Conservation (phyloP, 2,113 vertebrate species). For the Dicrurus megarhynchus region DNA sequence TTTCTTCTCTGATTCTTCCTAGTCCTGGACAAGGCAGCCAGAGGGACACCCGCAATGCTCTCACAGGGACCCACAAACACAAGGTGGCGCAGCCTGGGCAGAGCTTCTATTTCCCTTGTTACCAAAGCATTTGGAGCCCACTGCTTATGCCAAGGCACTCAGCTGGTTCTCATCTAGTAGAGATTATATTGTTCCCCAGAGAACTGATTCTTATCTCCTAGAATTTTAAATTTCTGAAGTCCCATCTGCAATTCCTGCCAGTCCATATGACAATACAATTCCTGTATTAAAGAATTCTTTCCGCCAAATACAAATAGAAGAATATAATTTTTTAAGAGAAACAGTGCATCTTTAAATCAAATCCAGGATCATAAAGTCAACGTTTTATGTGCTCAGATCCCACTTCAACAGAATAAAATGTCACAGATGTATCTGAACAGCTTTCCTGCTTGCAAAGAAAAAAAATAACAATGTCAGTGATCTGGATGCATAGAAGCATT, state of each 20-base stretch:
- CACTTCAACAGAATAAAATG: neutral
- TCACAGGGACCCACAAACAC: neutral
- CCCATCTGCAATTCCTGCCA: neutral
- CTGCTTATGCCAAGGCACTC: neutral
- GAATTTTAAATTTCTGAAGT: neutral
- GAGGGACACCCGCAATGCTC: fast-evolving
- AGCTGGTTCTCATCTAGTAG: neutral
- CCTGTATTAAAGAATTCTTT: neutral
- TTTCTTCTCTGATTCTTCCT: neutral
- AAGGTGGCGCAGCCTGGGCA: neutral
- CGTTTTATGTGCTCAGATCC: neutral
- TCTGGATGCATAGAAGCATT: neutral
- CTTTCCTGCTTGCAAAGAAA: neutral
- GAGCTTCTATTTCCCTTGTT: neutral
- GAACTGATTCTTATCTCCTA: neutral
- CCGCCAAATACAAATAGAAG: neutral
- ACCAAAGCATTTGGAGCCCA: neutral
- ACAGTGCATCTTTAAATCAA: neutral
- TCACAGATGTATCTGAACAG: neutral
- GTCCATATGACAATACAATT: neutral
- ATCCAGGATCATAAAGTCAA: neutral
- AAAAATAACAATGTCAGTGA: neutral
- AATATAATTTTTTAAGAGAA: neutral
- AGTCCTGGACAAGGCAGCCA: neutral
- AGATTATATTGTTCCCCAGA: neutral